Evolutionary conservation across 2,797 vertebrate species (phyloP).

Genomic region (Netta rufina): DNA sequence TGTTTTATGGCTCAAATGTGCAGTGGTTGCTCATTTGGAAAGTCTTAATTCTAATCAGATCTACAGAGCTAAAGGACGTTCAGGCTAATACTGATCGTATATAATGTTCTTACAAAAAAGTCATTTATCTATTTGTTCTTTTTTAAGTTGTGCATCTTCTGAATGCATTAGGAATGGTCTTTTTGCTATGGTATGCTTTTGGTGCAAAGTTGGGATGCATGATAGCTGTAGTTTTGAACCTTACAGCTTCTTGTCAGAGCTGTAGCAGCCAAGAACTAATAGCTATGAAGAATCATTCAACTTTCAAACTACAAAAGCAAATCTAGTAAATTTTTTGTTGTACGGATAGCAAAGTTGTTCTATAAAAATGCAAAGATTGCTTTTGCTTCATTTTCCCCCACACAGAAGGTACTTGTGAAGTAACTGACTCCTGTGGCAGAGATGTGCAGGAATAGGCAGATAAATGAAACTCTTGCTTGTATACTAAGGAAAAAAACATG

Average conservation of each 20-base stretch:
- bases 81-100: background rate
- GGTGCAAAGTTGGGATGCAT: background rate
- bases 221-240: background rate
- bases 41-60: background rate
- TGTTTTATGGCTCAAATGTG: background rate
- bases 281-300: background rate
- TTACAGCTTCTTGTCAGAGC: background rate
- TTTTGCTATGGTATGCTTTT: background rate
- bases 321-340: background rate
- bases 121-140: slow-evolving; percentile 59
- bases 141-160: slow-evolving; percentile 40
- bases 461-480: background rate
- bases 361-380: background rate
- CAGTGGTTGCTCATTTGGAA: background rate
- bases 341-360: background rate
- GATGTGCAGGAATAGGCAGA: background rate
- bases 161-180: background rate
- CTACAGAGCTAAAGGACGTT: background rate
- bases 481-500: background rate
- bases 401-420: background rate
- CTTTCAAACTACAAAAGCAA: background rate
- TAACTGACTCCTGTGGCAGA: background rate
- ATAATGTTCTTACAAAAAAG: slow-evolving; percentile 32
- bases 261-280: background rate
- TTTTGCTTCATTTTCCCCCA: background rate